A percentile compares a stretch with the other conserved stretches of the same genome.
These are phyloP conservation scores for Gymnorhina tibicen DNA, from an alignment of 2,113 vertebrate species.

Conservation along the genomic window DNA sequence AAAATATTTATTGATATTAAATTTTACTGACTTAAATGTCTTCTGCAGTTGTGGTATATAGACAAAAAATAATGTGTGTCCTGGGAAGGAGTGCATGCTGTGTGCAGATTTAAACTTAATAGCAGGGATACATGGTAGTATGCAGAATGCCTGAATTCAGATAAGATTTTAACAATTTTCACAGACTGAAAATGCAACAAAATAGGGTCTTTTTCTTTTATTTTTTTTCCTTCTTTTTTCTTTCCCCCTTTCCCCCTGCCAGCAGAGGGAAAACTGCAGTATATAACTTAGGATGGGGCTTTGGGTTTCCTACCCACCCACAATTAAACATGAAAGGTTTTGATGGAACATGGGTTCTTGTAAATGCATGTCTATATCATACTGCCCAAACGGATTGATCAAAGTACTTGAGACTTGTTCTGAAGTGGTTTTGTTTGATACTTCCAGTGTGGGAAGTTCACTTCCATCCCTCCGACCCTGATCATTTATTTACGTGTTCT, in stretches of 20 bases:
- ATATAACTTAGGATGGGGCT: background rate
- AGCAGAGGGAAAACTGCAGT: background rate
- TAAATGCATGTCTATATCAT: background rate
- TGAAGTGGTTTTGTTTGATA: background rate
- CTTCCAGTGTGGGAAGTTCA: slow-evolving; percentile 94
- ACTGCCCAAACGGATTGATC: background rate
- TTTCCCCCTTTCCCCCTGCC: rapidly evolving
- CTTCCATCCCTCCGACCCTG: slow-evolving; percentile 94
- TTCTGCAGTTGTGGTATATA: background rate
- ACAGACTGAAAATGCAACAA: background rate
- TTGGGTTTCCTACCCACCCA: background rate
- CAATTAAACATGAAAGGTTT: background rate
- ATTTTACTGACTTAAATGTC: background rate
- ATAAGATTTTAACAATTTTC: background rate
- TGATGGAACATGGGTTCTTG: background rate
- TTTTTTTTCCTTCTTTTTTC: background rate
- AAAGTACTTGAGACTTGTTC: background rate
- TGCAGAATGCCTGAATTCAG: background rate
- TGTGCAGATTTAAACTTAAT: background rate
- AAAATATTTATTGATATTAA: background rate
- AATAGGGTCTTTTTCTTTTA: background rate
- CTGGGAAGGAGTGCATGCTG: background rate
- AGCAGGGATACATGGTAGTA: background rate
- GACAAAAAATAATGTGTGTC: background rate
- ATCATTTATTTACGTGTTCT: slow-evolving; percentile 95